Conservation (phyloP, 2,888 invertebrate genomes). For the Sipunculus nudus region DNA sequence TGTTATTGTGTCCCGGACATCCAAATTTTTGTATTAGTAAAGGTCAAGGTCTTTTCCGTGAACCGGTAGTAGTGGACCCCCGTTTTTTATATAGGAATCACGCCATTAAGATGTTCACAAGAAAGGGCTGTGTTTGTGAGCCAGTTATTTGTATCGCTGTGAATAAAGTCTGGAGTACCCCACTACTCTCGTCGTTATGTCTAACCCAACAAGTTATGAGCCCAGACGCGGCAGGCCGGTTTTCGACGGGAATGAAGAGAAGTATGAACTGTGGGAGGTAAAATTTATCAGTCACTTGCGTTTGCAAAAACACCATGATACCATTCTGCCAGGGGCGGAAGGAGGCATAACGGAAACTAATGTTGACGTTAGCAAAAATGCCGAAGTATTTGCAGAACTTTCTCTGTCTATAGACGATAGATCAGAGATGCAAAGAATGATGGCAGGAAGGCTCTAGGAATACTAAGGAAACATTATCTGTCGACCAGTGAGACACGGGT, state of each 20-base stretch:
- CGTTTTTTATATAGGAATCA: no score
- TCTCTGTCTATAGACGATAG: slow-evolving; percentile 34
- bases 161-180: no score
- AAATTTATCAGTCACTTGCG: slow-evolving; percentile 15
- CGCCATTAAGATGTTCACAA: no score
- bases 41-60: no score
- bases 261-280: slow-evolving; percentile 1
- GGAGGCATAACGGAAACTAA: background rate
- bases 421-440: slow-evolving; percentile 38
- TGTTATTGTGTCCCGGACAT: no score
- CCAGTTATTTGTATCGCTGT: no score
- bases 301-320: slow-evolving; percentile 15
- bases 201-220: background rate
- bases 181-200: background rate
- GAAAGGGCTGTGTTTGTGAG: no score
- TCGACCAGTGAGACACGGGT: slow-evolving; percentile 24
- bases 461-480: slow-evolving; percentile 26
- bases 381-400: slow-evolving; percentile 31
- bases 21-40: no score
- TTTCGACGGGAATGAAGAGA: background rate
- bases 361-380: slow-evolving; percentile 25
- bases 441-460: slow-evolving; percentile 35
- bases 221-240: background rate
- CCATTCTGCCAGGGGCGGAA: background rate
- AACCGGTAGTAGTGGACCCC: no score